Conservation (phyloP, 2,797 vertebrate species). For the Urosaurus nigricauda region DNA sequence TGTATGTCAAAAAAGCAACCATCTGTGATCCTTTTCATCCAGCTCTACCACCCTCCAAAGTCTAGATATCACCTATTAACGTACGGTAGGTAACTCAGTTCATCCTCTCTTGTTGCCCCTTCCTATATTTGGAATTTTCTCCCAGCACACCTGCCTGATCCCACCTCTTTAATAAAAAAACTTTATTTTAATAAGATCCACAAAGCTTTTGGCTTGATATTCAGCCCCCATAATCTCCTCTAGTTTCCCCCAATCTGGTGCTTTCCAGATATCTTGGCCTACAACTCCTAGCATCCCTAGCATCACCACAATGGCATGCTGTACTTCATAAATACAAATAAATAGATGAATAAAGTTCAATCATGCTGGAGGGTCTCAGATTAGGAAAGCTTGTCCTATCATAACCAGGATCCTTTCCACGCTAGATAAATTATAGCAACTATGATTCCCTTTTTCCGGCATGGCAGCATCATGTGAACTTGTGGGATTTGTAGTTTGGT, state of each 20-base stretch:
- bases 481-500: too few species aligned
- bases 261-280: background rate
- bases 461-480: too few species aligned
- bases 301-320: too few species aligned
- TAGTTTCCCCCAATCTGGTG: background rate
- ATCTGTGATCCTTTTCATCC: background rate
- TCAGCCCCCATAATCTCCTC: background rate
- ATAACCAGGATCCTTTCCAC: background rate
- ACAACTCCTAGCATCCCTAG: too few species aligned
- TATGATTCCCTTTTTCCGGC: too few species aligned
- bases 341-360: too few species aligned
- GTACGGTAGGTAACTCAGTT: background rate
- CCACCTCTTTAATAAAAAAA: too few species aligned
- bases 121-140: background rate
- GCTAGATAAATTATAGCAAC: too few species aligned
- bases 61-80: background rate
- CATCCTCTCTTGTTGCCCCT: background rate
- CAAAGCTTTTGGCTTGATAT: too few species aligned
- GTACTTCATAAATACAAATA: too few species aligned
- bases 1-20: too few species aligned
- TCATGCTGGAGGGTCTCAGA: background rate
- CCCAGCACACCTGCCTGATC: background rate
- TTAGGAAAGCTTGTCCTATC: background rate
- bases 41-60: background rate
- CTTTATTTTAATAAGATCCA: too few species aligned